phyloP scores from a whole-genome alignment of 1,140 invertebrate species.

The Nephila pilipes region DNA sequence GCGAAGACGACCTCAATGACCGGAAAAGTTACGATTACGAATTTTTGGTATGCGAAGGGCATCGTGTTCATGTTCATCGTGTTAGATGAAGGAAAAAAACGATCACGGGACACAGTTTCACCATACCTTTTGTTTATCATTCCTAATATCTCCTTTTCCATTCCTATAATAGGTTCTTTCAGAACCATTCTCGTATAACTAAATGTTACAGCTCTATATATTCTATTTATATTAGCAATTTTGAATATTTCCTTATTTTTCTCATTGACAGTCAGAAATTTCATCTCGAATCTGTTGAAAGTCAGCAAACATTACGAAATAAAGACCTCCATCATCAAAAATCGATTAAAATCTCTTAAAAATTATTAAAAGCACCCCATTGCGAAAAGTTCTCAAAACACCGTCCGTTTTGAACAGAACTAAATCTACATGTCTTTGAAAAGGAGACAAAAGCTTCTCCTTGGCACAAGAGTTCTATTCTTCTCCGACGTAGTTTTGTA shows the following conservation, averaged over 20 bases:
- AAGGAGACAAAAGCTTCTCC: slow-evolving; percentile 7
- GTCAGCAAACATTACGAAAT: background rate
- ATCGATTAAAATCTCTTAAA: background rate
- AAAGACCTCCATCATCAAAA: background rate
- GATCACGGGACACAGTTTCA: too few relatives aligned
- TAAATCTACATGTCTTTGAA: background rate
- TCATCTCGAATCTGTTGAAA: too few relatives aligned
- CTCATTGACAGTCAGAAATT: background rate
- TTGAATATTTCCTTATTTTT: background rate
- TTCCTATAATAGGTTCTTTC: too few relatives aligned
- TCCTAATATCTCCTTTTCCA: too few relatives aligned
- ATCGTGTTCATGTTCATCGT: too few relatives aligned
- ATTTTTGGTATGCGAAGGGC: too few relatives aligned
- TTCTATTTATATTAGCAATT: background rate
- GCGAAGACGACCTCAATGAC: too few relatives aligned
- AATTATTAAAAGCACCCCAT: slow-evolving; percentile 23
- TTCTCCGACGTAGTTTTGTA: background rate
- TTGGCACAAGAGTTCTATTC: slow-evolving; percentile 14
- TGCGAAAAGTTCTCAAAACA: background rate
- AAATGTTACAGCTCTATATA: too few relatives aligned
- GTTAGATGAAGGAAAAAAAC: too few relatives aligned
- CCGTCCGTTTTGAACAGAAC: background rate
- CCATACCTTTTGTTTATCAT: too few relatives aligned
- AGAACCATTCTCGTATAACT: too few relatives aligned
- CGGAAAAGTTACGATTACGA: too few relatives aligned